Percentiles rank a stretch among this genome's conserved stretches.
phyloP scores from a whole-genome alignment of 2,797 vertebrate species.

The Falco rusticolus region DNA sequence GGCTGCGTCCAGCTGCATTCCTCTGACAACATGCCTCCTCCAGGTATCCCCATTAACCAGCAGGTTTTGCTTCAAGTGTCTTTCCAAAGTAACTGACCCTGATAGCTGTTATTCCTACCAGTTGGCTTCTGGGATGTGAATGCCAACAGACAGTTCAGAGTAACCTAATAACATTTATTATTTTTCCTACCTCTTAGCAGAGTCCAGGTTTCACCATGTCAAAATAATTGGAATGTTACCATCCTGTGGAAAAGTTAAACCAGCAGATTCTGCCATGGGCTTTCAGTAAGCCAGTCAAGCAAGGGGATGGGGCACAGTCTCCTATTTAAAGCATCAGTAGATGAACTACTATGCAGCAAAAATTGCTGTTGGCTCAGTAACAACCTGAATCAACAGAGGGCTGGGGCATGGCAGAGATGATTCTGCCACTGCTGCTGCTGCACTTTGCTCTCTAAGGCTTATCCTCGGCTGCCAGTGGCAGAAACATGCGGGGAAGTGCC shows the following conservation, averaged over 20 bases:
- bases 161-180: not conserved
- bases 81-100: not conserved
- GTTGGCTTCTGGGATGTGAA: not conserved
- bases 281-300: not conserved
- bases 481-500: accelerated
- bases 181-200: not conserved
- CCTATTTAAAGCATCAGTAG: not conserved
- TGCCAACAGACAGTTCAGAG: not conserved
- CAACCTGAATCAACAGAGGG: not conserved
- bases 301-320: not conserved
- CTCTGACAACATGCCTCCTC: not conserved
- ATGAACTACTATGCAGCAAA: not conserved
- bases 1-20: not conserved
- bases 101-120: not conserved
- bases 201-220: not conserved
- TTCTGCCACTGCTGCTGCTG: not conserved
- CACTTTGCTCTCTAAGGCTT: not conserved
- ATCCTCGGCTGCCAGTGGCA: not conserved
- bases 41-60: not conserved
- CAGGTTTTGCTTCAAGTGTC: not conserved
- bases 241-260: not conserved
- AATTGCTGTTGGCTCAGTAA: not conserved
- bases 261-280: not conserved
- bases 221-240: not conserved
- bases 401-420: not conserved